Base-by-base conservation (phyloP, 30 jellyfish, hydroid and myxozoan genomes). In the Cassiopea xamachana region DNA sequence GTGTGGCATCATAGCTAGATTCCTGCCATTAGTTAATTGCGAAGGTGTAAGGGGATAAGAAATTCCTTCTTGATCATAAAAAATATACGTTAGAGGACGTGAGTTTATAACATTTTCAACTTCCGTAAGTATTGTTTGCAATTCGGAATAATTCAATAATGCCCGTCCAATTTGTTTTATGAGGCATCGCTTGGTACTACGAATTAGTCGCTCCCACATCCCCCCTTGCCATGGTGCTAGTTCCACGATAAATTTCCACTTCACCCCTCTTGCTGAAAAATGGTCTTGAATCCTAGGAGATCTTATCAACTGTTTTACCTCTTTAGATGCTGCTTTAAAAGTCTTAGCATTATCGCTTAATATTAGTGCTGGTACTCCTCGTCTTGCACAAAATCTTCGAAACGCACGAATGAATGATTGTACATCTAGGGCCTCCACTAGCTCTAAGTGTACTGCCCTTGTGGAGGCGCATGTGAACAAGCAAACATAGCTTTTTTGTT, bases 351-450 rank as follows among this genome's bases (percentile, higher is more conserved):
- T 88, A 72, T 88, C 95, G 48, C 86, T 62, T 17, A 14, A 46
- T 59, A 88, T 43, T 15, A 59, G 39, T 51, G 90, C 64, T 19
- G 95, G 95, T 71, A 79, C 64, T 12, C 95, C 95, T 79, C 95
- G 48, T n/a, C 95, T 62, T 7, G 79, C 86, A 79, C 73, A 48
- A n/a, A 69, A 88, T 69, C 95, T 79, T 39, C 95, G 83, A 79
- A 87, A 87, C 61, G 94, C 94, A 10, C 83, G 50, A 6, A 87
- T n/a, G 80, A 87, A 87, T 47, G 89, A 60, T 43, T 87, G 90
- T 15, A 87, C 89, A 12, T 76, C 84, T 76, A 87, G 55, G 13
- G 94, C 59, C 69, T 87, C 89, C 15, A 87, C 90, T 48, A 87
- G 45, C 64, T 87, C 94, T 18, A 87, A 48, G 48, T 76, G 94